Evolutionary conservation across 2,888 invertebrate genomes (phyloP), one percentile per base, ranked within the genome.

Genomic region (Ochropacha duplaris): DNA sequence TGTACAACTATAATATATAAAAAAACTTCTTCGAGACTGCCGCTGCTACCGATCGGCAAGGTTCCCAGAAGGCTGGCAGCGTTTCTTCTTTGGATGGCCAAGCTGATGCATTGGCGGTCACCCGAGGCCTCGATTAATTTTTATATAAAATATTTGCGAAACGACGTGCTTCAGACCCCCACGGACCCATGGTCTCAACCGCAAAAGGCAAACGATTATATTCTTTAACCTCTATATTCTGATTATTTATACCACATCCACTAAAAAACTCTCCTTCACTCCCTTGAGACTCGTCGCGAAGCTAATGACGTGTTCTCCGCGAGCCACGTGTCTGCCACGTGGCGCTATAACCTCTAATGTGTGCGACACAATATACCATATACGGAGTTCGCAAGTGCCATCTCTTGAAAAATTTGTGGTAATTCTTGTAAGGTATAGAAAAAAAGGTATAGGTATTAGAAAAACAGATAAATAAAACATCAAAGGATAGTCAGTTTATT

Each of bases 251-350:
- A 31, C 52, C 31, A 34, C 4, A 1, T 19, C 19, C 26, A 22
- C 9, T 14, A 52, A 78, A 78, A 78, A 83, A 81, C 69, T 69
- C 66, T 70, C 52, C 72, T 71, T 71, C 70, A 63, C 73, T 85
- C 90, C 82, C 88, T 59, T 56, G 84, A 82, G 87, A 82, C 78
- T 73, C 73, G 77, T 81, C 74, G 78, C 68, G 74, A 60, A 73
- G 88, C 89, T 92, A 92, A 92, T 90, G 92, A 90, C 88, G 81
- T 86, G 85, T 84, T 80, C 88, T 84, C 72, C 73, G 70, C 62
- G 58, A 50, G 86, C 76, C 92, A 85, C 92, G 92, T 84, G 92
- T 63, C 84, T 54, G 80, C 59, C 92, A 86, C 91, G 92, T 83
- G 91, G 57, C 84, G 62, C 71, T 74, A 79, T 78, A 84, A 81